Evolutionary conservation across 2,797 vertebrate species (phyloP), one percentile per base, ranked within the genome.

Genomic region (Carcharodon carcharias): DNA sequence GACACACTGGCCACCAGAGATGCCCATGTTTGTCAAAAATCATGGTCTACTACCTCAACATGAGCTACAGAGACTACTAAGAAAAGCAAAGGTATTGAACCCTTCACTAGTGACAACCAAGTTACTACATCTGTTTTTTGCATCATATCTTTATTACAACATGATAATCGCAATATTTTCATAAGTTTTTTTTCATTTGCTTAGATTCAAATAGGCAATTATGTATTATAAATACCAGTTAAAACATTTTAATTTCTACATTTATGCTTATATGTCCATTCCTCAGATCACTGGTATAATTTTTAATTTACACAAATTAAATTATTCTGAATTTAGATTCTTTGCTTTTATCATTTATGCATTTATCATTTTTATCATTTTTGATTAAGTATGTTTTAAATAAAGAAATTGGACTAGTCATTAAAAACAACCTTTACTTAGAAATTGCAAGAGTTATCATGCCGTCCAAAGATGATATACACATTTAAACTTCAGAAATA

Each of bases 1-100:
- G 97, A 98, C 98, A 0, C 99, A 99, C 97, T 97, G 99, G 65
- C 99, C 99, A 0, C 99, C 99, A 0, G 99, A 99, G 97, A 99
- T 99, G 9, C 99, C 99, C 0, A 98, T 98, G 0, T 99, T 99
- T 0, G 99, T 99, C 61, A 99, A 99, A 98, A 99, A 99, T 97
- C 99, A 99, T 0, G 99, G 99, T n/a, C 98, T 99, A 97, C 97
- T 99, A 96, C 98, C 99, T 0, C 99, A 99, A 97, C 98, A 99
- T 0, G 99, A 99, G 96, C 98, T 99, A 61, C 99, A 99, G 98
- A 99, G 99, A 97, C 98, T 99, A 96, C 98, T 99, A 50, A 98
- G 98, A 95, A 99, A 99, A 97, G 99, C 99, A 8, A 99, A 99
- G 98, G 99, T 99, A 95, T n/a, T 54, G 56, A 56, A 35, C 58